Evolutionary conservation across 2,113 vertebrate genomes (phyloP).

Genomic region (Phaetusa simplex): DNA sequence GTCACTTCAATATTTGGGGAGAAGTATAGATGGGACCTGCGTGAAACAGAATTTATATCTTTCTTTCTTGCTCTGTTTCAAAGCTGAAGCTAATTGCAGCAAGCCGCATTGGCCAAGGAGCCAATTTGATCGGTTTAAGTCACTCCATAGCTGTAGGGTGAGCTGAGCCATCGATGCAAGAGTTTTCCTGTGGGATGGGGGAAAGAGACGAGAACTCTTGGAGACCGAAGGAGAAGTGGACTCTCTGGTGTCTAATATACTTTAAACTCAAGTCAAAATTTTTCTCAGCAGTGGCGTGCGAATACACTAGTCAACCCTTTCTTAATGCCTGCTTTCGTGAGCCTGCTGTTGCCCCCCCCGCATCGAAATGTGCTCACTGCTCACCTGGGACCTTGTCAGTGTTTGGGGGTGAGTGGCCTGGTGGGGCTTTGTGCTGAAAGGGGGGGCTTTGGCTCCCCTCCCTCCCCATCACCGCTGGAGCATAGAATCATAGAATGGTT

Average conservation of each 20-base stretch:
- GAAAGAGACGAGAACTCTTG: background rate
- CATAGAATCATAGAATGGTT: background rate
- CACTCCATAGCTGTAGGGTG: background rate
- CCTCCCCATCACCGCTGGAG: background rate
- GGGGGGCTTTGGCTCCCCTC: background rate
- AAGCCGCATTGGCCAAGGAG: background rate
- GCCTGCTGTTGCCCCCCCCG: fast-evolving
- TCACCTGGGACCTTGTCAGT: background rate
- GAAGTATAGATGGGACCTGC: background rate
- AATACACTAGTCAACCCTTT: background rate
- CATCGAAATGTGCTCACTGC: fast-evolving
- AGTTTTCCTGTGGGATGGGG: background rate
- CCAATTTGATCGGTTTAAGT: background rate
- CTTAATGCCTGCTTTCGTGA: background rate
- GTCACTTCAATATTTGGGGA: background rate
- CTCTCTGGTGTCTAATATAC: background rate
- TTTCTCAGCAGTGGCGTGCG: background rate
- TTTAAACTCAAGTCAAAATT: background rate
- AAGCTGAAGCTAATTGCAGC: background rate
- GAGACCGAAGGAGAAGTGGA: background rate
- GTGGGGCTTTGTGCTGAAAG: background rate
- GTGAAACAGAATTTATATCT: background rate
- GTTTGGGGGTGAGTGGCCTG: fast-evolving
- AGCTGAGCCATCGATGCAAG: fast-evolving
- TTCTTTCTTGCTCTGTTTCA: background rate